A percentile compares a stretch with the other conserved stretches of the same genome.
Conservation (phyloP, 2,797 vertebrate species). For the Gallinago stenura region DNA sequence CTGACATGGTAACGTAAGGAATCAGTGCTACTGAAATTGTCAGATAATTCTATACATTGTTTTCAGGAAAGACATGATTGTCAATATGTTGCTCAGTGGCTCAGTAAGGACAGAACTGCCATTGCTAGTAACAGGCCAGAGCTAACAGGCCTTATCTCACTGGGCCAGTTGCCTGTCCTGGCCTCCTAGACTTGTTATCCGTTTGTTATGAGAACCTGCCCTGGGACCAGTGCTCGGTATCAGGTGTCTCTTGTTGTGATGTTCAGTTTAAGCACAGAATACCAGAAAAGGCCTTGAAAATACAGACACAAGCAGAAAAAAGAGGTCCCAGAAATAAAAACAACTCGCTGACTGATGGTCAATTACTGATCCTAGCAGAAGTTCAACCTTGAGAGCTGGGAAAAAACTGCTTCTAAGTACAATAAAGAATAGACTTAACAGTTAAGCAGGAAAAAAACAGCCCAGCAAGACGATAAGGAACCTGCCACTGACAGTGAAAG, state of each 20-base stretch:
- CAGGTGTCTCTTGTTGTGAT: background rate
- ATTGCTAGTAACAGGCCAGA: background rate
- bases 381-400: background rate
- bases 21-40: background rate
- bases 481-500: background rate
- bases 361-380: background rate
- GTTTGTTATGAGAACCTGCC: background rate
- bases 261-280: background rate
- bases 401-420: background rate
- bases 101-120: background rate
- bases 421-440: constrained; percentile 11
- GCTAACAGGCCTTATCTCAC: background rate
- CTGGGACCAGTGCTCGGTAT: background rate
- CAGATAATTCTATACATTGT: background rate
- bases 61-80: background rate
- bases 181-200: background rate
- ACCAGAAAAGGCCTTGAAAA: constrained; percentile 26
- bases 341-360: background rate
- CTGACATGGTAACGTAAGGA: background rate
- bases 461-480: background rate
- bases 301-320: background rate
- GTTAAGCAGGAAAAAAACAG: background rate
- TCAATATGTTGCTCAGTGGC: background rate
- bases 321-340: background rate
- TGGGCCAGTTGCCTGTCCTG: background rate